These are phyloP conservation scores for Drosophila virilis DNA, from an alignment of 1,140 invertebrate genomes.

Conservation along the genomic window DNA sequence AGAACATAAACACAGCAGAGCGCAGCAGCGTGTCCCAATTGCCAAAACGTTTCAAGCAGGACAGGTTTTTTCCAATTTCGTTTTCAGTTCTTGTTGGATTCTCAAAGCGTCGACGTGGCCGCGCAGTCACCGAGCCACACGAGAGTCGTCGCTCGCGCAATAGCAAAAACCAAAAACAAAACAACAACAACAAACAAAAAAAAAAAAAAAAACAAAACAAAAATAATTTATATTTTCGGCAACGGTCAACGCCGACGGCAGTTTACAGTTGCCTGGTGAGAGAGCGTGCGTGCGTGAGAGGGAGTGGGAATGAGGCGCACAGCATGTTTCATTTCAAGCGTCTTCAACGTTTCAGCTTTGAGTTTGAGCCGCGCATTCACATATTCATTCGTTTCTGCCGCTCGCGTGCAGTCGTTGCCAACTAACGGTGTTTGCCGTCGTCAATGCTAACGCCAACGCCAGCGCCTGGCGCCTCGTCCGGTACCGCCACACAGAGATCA, in stretches of 20 bases:
- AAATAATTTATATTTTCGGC: slow-evolving; percentile 30
- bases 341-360: slow-evolving; percentile 40
- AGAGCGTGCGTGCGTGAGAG: slow-evolving; percentile 8
- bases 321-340: slow-evolving; percentile 45
- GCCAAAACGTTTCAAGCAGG: slow-evolving; percentile 59
- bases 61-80: slow-evolving; percentile 81
- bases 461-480: slow-evolving; percentile 40
- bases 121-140: slow-evolving; percentile 44
- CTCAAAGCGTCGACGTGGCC: slow-evolving; percentile 76
- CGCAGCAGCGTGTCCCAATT: slow-evolving; percentile 38
- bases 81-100: slow-evolving; percentile 83
- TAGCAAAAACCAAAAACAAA: slow-evolving; percentile 16
- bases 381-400: slow-evolving; percentile 70
- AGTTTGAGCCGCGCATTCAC: slow-evolving; percentile 46
- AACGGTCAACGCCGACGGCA: slow-evolving; percentile 44
- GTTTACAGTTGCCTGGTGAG: slow-evolving; percentile 21
- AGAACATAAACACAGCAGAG: background rate
- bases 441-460: slow-evolving; percentile 56
- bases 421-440: slow-evolving; percentile 69
- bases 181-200: slow-evolving; percentile 1
- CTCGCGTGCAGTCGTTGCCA: slow-evolving; percentile 73
- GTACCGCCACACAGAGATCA: slow-evolving; percentile 11
- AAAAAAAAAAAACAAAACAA: slow-evolving; percentile 2
- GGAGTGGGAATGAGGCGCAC: slow-evolving; percentile 18
- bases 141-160: slow-evolving; percentile 32